phyloP scores from a whole-genome alignment of 2,113 vertebrate species.

The Melanerpes formicivorus region DNA sequence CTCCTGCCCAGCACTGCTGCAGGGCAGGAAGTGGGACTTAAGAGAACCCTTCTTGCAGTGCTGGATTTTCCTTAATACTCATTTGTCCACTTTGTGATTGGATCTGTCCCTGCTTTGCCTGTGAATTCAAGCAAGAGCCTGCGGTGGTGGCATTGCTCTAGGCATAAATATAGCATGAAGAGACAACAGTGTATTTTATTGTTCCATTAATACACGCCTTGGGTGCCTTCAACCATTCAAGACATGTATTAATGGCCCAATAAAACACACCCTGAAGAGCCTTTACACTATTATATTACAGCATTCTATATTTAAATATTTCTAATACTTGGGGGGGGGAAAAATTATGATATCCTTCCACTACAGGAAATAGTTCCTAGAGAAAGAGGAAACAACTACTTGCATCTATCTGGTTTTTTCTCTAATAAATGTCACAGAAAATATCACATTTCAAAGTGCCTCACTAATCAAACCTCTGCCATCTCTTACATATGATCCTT shows the following conservation, averaged over 20 bases:
- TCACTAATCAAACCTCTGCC: conserved; percentile 12
- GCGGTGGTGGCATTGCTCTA: conserved; percentile 53
- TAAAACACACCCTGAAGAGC: conserved; percentile 72
- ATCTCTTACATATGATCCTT: background rate
- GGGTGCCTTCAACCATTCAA: conserved; percentile 72
- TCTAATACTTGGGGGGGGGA: conserved; percentile 43
- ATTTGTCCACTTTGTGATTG: conserved; percentile 46
- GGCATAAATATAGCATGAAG: conserved; percentile 72
- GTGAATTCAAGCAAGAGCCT: conserved; percentile 55
- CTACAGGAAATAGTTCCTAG: conserved; percentile 61
- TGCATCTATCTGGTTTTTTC: conserved; percentile 6
- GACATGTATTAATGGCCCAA: conserved; percentile 71
- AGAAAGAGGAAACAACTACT: background rate
- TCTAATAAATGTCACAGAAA: background rate
- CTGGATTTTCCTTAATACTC: conserved; percentile 34
- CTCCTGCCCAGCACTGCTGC: background rate
- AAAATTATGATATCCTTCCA: conserved; percentile 60
- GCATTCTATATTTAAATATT: conserved; percentile 70
- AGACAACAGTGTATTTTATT: conserved; percentile 76
- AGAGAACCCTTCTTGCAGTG: background rate
- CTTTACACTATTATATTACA: conserved; percentile 64
- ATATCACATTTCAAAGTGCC: background rate
- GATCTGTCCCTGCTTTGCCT: conserved; percentile 46
- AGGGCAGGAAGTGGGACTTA: background rate
- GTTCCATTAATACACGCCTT: conserved; percentile 72